phyloP scores from a whole-genome alignment of 2,113 vertebrate species.

The Oryzias curvinotus region DNA sequence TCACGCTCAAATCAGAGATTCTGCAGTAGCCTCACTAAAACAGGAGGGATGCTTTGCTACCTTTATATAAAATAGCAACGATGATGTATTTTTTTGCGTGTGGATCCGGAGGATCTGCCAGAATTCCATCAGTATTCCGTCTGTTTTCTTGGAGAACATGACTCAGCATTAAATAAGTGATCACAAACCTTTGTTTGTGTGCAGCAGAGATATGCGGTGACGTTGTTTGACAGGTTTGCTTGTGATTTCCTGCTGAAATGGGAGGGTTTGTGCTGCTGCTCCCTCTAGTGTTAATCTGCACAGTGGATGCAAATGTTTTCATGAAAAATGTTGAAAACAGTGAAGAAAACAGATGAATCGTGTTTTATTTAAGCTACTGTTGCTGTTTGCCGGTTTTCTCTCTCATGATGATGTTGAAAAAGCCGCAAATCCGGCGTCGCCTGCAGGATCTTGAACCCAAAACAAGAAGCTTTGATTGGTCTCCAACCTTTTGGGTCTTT shows the following conservation, averaged over 20 bases:
- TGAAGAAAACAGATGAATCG: neutral
- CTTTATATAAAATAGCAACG: too few species aligned
- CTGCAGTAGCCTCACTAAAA: too few species aligned
- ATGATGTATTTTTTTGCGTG: too few species aligned
- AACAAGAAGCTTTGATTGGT: conserved; percentile 5
- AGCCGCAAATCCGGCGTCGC: neutral
- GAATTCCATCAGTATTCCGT: too few species aligned
- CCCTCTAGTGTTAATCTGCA: conserved; percentile 18
- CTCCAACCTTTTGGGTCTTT: conserved; percentile 2
- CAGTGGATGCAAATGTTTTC: neutral
- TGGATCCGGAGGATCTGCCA: too few species aligned
- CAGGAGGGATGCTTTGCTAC: too few species aligned
- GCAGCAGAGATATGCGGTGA: conserved; percentile 5
- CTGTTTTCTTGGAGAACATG: too few species aligned
- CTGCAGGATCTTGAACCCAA: neutral
- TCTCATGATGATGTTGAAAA: neutral
- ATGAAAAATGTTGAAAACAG: neutral
- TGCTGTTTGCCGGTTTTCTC: neutral
- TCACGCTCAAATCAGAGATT: too few species aligned
- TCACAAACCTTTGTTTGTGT: conserved; percentile 21
- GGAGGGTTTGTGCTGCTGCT: conserved; percentile 18
- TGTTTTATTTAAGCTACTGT: conserved; percentile 1
- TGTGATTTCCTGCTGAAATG: neutral
- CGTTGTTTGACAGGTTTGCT: conserved; percentile 34
- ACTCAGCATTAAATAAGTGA: too few species aligned